Evolutionary conservation across 2,797 vertebrate species (phyloP).

Genomic region (Melanotaenia parkinsoni): DNA sequence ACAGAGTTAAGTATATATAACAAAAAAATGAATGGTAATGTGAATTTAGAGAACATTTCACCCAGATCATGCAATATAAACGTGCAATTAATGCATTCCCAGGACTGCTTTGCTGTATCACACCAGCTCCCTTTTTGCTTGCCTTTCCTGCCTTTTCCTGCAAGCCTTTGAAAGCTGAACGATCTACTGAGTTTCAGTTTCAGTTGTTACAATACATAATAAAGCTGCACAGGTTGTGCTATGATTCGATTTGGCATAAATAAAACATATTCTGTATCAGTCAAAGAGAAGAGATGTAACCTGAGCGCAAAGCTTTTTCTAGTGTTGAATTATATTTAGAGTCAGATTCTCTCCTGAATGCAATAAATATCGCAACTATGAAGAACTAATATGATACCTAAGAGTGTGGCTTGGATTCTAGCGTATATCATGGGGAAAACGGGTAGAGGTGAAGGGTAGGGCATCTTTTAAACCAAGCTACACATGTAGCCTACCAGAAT

Average conservation of each 20-base stretch:
- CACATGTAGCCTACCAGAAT: slow-evolving; percentile 88
- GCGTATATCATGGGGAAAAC: background rate
- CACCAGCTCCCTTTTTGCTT: background rate
- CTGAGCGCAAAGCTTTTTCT: background rate
- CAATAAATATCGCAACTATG: background rate
- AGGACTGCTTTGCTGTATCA: slow-evolving; percentile 14
- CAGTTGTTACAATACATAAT: background rate
- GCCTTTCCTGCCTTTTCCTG: background rate
- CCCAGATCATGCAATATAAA: slow-evolving; percentile 49
- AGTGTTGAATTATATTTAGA: background rate
- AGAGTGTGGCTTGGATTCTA: slow-evolving; percentile 8
- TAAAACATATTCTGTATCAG: background rate
- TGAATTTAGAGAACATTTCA: slow-evolving; percentile 20
- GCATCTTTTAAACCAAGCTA: slow-evolving; percentile 11
- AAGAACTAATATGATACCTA: background rate
- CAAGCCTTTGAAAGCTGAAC: slow-evolving; percentile 8
- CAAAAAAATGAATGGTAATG: slow-evolving; percentile 33
- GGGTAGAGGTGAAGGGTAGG: slow-evolving; percentile 6
- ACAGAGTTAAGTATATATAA: slow-evolving; percentile 69
- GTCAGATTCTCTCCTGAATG: slow-evolving; percentile 3
- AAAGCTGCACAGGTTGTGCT: background rate
- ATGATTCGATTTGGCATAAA: slow-evolving; percentile 5
- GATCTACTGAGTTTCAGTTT: slow-evolving; percentile 1
- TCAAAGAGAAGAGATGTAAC: background rate
- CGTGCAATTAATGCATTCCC: slow-evolving; percentile 60